Evolutionary conservation across 2,797 vertebrate species (phyloP), one percentile per base, ranked within the genome.

Genomic region (Micromesistius poutassou): DNA sequence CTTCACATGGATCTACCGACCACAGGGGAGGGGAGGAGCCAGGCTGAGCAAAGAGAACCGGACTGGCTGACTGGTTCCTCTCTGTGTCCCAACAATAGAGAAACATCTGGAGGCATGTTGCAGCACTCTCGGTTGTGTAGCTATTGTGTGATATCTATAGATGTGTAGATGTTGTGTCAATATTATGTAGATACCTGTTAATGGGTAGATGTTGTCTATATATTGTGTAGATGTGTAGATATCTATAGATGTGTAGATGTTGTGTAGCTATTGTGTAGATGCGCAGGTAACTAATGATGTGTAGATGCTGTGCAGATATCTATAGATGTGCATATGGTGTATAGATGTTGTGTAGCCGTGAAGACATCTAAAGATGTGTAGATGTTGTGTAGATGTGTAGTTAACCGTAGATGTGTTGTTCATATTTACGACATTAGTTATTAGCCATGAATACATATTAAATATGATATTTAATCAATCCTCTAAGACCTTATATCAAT

Each of bases 1-100:
- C 40, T 12, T 73, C 40, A 73, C 76, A 76, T 16, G 68, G 79
- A 46, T 13, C 30, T 31, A n/a, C 30, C 55, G 14, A 62, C 14
- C 55, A 62, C 22, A 25, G 55, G 55, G 6, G 22, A 25, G 55
- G 55, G 55, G 79, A 38, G 46, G 31, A 33, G 36, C 30, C 82
- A 80, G 76, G 62, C 78, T 81, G 79, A 82, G 77, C 72, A 76
- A 75, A 78, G 0, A 9, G 78, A 79, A 19, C 22, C 14, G 62
- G 76, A 30, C 30, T 55, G 76, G 38, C 42, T 71, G 75, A 31
- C n/a, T 16, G 81, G 68, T 75, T 72, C 78, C 19, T 50, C 46
- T 50, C n/a, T 72, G 50, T 55, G 16, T 22, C 42, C 75, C 74
- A 72, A 36, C 66, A 36, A 38, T 33, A 62, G 40, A 72, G 28